Evolutionary conservation across 2,797 vertebrate species (phyloP).

Genomic region (Setipinna tenuifilis): DNA sequence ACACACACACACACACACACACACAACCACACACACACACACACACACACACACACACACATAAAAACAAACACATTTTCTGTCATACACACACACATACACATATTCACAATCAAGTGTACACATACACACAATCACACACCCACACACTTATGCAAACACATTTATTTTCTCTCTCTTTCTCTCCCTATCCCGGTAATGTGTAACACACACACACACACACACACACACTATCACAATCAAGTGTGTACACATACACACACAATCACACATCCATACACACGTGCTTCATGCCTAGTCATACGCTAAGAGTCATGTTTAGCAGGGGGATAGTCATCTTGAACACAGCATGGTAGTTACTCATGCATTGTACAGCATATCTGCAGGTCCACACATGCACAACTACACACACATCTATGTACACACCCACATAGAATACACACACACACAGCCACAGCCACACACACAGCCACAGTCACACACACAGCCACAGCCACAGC

Average conservation of each 20-base stretch:
- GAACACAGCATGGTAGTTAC: not conserved
- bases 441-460: not conserved
- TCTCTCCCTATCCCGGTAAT: too few species aligned
- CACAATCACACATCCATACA: not conserved
- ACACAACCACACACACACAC: not conserved
- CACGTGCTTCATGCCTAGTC: not conserved
- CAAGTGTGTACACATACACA: too few species aligned
- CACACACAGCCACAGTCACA: not conserved
- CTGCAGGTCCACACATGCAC: not conserved
- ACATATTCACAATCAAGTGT: not conserved
- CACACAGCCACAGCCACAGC: conserved; percentile 27
- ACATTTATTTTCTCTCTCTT: too few species aligned
- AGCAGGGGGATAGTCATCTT: not conserved
- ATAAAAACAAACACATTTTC: too few species aligned
- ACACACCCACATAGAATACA: not conserved
- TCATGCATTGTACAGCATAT: not conserved
- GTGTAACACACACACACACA: not conserved
- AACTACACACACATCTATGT: not conserved
- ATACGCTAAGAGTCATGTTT: not conserved
- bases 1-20: not conserved
- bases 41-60: not conserved
- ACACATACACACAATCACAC: not conserved
- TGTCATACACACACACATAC: too few species aligned
- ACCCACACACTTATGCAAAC: not conserved
- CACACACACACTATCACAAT: not conserved